Conservation (phyloP, 1,140 invertebrate species). For the Mactra quadrangularis region DNA sequence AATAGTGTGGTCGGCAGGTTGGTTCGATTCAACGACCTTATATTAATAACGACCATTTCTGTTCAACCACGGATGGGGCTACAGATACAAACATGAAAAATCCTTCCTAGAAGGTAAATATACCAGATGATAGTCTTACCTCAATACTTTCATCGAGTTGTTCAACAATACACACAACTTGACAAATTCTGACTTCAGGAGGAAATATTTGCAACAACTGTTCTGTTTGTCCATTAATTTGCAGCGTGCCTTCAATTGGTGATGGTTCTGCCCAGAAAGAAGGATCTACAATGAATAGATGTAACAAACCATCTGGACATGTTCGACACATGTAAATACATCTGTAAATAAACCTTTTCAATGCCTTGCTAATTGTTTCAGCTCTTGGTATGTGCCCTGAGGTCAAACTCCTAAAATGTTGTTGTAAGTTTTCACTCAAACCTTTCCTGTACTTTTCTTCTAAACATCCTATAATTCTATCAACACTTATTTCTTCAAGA, state of each 20-base stretch:
- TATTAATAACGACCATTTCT: too few relatives aligned
- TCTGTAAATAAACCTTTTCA: conserved; percentile 50
- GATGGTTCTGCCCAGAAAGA: conserved; percentile 18
- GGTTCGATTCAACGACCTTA: too few relatives aligned
- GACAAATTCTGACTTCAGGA: neutral
- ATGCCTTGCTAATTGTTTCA: conserved; percentile 4
- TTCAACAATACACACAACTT: neutral
- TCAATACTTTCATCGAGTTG: neutral
- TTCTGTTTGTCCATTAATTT: neutral
- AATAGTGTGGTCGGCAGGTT: too few relatives aligned
- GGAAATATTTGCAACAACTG: neutral
- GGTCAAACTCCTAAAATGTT: conserved; percentile 7
- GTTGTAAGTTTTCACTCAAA: neutral
- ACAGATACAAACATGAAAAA: too few relatives aligned
- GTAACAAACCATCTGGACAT: neutral
- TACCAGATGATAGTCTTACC: too few relatives aligned
- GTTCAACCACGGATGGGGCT: too few relatives aligned
- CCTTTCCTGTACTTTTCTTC: conserved; percentile 6
- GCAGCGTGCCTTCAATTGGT: neutral
- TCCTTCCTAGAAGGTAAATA: too few relatives aligned
- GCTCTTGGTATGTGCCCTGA: neutral
- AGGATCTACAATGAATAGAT: neutral
- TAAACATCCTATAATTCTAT: conserved; percentile 29
- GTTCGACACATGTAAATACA: conserved; percentile 30
- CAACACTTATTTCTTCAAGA: conserved; percentile 47